Conservation (phyloP, 2,113 vertebrate genomes). For the Erythrocebus patas region DNA sequence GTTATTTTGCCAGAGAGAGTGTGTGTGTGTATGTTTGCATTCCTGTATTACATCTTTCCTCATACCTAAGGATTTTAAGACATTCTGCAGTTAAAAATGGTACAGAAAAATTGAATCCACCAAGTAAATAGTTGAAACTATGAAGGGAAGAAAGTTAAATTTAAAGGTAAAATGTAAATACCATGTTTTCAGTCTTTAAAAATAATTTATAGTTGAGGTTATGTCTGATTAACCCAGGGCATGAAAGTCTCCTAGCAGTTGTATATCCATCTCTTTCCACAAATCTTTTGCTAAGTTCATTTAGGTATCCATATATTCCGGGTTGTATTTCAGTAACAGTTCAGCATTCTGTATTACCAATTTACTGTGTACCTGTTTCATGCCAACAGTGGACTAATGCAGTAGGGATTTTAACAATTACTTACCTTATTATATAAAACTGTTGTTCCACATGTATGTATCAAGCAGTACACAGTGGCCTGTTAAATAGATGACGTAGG, state of each 20-base stretch:
- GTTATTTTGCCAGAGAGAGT: not conserved
- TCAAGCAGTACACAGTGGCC: not conserved
- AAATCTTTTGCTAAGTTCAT: not conserved
- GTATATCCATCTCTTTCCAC: not conserved
- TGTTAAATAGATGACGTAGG: not conserved
- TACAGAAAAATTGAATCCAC: not conserved
- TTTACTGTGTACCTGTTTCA: not conserved
- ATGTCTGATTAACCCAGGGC: not conserved
- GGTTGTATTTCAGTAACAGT: not conserved
- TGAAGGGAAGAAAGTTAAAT: not conserved
- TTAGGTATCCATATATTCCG: not conserved
- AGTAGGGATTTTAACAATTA: not conserved
- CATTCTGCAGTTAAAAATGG: not conserved
- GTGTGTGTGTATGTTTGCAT: not conserved
- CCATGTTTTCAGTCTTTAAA: not conserved
- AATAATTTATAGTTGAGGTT: not conserved
- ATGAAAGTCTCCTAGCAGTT: not conserved
- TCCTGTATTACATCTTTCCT: not conserved
- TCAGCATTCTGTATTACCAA: not conserved
- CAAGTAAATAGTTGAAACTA: not conserved
- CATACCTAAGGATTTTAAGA: constrained; percentile 18
- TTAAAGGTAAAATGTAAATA: constrained; percentile 11
- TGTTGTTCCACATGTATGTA: constrained; percentile 1
- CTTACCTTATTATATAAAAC: not conserved
- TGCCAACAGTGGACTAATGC: not conserved